Conservation (phyloP, 2,888 invertebrate species). For the Hyalella azteca region DNA sequence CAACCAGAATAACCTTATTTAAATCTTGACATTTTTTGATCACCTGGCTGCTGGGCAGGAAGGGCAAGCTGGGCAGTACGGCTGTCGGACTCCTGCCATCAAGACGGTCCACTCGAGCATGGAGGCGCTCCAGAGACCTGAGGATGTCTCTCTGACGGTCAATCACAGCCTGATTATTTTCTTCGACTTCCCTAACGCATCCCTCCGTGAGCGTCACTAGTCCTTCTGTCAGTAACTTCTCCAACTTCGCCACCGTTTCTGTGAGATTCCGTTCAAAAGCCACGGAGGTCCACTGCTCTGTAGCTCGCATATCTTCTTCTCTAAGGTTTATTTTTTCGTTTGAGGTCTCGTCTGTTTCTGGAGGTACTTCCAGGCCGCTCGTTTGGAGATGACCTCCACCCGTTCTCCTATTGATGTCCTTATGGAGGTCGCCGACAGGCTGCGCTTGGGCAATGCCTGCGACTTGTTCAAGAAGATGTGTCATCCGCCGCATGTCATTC, state of each 20-base stretch:
- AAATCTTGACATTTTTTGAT: too few relatives aligned
- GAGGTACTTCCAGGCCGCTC: neutral
- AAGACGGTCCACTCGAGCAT: neutral
- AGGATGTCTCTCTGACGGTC: conserved; percentile 14
- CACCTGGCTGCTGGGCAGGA: neutral
- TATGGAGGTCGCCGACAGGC: neutral
- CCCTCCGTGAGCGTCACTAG: conserved; percentile 7
- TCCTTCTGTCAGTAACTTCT: neutral
- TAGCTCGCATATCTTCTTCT: too few relatives aligned
- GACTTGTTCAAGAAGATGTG: neutral
- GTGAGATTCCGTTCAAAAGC: conserved; percentile 11
- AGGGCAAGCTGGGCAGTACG: neutral
- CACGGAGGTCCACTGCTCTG: neutral
- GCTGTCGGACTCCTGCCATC: neutral
- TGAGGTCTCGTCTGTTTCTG: neutral
- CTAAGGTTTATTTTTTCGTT: too few relatives aligned
- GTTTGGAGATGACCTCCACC: neutral
- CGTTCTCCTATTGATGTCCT: neutral
- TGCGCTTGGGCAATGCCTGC: neutral
- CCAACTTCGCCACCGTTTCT: neutral
- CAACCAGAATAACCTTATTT: too few relatives aligned
- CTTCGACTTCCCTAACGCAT: conserved; percentile 19
- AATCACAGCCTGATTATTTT: conserved; percentile 10
- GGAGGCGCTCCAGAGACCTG: neutral
- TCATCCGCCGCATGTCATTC: neutral